Evolutionary conservation across 92 coral and sea anemone genomes (phyloP).

Genomic region (Diadumene lineata): DNA sequence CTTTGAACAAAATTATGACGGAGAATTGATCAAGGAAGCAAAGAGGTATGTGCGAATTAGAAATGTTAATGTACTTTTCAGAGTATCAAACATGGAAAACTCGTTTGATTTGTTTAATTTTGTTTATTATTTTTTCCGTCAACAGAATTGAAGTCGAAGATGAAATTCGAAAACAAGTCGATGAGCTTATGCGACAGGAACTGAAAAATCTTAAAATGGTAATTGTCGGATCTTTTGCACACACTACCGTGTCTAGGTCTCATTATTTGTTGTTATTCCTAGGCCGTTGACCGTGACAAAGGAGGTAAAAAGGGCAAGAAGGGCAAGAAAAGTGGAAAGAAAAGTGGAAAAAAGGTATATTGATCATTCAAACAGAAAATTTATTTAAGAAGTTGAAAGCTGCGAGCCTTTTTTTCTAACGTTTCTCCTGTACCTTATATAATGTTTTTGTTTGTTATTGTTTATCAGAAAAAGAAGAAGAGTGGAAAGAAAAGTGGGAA

Average conservation of each 20-base stretch:
- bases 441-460: neutral
- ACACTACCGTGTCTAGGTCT: neutral
- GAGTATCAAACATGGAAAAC: too few relatives aligned
- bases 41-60: constrained; percentile 87
- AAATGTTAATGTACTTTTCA: neutral
- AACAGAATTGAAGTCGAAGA: constrained; percentile 90
- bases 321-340: constrained; percentile 96
- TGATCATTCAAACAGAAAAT: neutral
- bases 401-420: too few relatives aligned
- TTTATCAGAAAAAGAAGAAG: constrained; percentile 86
- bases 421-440: neutral
- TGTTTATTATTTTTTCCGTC: neutral
- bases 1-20: constrained; percentile 92
- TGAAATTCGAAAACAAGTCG: constrained; percentile 95
- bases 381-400: too few relatives aligned
- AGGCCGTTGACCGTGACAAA: constrained; percentile 98
- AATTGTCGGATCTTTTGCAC: neutral
- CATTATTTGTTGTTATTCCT: neutral
- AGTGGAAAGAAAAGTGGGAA: constrained; percentile 97
- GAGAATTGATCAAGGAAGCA: constrained; percentile 92
- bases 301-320: constrained; percentile 98
- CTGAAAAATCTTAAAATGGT: constrained; percentile 95
- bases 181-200: constrained; percentile 94
- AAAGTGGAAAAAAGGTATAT: constrained; percentile 80
- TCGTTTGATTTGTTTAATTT: too few relatives aligned